A percentile compares a stretch with the other conserved stretches of the same genome.
phyloP scores from a whole-genome alignment of 1,140 invertebrate genomes.

The Nilaparvata lugens region DNA sequence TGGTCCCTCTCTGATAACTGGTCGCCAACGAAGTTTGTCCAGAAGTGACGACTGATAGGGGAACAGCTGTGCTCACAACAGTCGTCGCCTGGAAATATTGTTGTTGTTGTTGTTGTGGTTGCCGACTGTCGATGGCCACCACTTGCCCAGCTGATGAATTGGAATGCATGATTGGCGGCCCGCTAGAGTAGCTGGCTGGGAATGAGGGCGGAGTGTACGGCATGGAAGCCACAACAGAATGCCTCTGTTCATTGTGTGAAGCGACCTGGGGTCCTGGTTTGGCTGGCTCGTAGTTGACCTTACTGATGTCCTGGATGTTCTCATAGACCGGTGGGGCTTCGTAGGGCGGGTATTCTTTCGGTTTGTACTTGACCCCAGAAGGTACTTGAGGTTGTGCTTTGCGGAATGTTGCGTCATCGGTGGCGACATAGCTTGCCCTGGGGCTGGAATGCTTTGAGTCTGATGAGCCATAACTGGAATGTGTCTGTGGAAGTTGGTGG shows the following conservation, averaged over 20 bases:
- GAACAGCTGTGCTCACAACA: slow-evolving; percentile 16
- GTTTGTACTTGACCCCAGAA: slow-evolving; percentile 42
- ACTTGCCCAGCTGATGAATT: not conserved
- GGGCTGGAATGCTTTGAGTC: slow-evolving; percentile 45
- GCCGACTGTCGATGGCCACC: not conserved
- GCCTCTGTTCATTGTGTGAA: slow-evolving; percentile 23
- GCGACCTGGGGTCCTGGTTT: slow-evolving; percentile 42
- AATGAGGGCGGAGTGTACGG: slow-evolving; percentile 19
- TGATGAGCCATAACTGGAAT: slow-evolving; percentile 40
- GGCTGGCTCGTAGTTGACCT: slow-evolving; percentile 34
- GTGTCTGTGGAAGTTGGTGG: slow-evolving; percentile 42
- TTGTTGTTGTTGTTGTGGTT: not conserved
- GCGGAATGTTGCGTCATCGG: slow-evolving; percentile 41
- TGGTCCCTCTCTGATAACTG: slow-evolving; percentile 22
- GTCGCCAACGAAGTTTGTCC: slow-evolving; percentile 24
- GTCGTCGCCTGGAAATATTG: not conserved
- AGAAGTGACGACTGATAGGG: slow-evolving; percentile 4
- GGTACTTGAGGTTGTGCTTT: slow-evolving; percentile 63
- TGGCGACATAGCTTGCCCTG: slow-evolving; percentile 36
- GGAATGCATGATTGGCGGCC: not conserved
- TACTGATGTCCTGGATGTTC: slow-evolving; percentile 49
- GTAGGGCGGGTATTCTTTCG: slow-evolving; percentile 42
- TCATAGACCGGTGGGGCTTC: slow-evolving; percentile 59
- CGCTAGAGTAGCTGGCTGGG: slow-evolving; percentile 8
- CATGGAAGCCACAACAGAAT: slow-evolving; percentile 32